These are phyloP conservation scores for Cyphomyrus discorhynchus DNA, from an alignment of 2,113 vertebrate genomes.

Conservation along the genomic window DNA sequence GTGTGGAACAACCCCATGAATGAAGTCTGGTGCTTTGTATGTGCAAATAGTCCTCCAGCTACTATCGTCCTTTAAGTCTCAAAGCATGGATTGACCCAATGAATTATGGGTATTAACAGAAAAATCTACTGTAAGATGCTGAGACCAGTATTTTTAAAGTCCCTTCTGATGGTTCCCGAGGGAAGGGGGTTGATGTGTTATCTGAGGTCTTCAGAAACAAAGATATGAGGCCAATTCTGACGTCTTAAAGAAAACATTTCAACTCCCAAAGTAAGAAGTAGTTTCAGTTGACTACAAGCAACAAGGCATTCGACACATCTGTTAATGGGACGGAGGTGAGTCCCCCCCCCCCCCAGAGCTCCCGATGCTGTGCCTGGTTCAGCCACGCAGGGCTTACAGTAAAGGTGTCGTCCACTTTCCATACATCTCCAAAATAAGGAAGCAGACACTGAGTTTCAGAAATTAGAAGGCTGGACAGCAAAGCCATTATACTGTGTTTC, in stretches of 20 bases:
- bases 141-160: neutral
- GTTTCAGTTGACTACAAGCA: neutral
- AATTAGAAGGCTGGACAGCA: neutral
- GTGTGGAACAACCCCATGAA: neutral
- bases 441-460: neutral
- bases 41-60: neutral
- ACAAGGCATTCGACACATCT: neutral
- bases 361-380: neutral
- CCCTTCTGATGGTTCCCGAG: neutral
- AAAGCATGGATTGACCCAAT: neutral
- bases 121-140: neutral
- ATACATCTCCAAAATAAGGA: neutral
- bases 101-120: neutral
- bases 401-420: neutral
- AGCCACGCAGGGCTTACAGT: neutral
- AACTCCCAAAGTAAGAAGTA: neutral
- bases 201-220: neutral
- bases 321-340: neutral
- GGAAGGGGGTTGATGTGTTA: neutral
- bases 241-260: neutral
- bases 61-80: neutral
- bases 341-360: neutral
- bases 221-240: neutral
- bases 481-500: neutral
- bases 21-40: neutral